Evolutionary conservation across 1,140 invertebrate species (phyloP).

Genomic region (Atta cephalotes): DNA sequence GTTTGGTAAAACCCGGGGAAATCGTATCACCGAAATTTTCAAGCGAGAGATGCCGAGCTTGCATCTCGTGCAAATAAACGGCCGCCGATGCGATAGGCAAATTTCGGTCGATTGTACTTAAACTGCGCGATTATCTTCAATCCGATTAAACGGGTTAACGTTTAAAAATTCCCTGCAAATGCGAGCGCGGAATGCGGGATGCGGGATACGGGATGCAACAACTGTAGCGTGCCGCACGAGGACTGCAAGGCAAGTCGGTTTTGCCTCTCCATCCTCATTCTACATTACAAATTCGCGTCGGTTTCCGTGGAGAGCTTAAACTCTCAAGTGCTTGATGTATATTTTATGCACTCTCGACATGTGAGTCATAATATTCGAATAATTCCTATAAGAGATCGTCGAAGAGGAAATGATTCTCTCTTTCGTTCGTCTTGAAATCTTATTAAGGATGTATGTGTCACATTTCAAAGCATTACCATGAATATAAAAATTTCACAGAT

Average conservation of each 20-base stretch:
- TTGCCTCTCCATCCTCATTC: slow-evolving; percentile 3
- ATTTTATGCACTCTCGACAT: slow-evolving; percentile 45
- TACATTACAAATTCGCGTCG: slow-evolving; percentile 42
- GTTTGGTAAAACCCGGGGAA: slow-evolving; percentile 30
- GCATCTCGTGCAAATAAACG: neutral
- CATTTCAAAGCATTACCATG: no score
- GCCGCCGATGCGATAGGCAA: slow-evolving; percentile 16
- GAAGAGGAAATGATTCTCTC: neutral
- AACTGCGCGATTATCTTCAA: slow-evolving; percentile 38
- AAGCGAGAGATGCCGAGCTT: neutral
- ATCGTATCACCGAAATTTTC: slow-evolving; percentile 30
- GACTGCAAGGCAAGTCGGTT: slow-evolving; percentile 24
- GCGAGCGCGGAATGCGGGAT: slow-evolving; percentile 9
- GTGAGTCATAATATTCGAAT: slow-evolving; percentile 16
- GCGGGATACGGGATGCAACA: neutral
- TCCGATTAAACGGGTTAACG: slow-evolving; percentile 29
- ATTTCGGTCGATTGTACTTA: neutral
- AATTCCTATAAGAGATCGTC: slow-evolving; percentile 2
- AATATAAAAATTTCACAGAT: no score
- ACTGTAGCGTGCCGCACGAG: neutral
- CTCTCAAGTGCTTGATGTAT: slow-evolving; percentile 11
- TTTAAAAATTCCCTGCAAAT: slow-evolving; percentile 22
- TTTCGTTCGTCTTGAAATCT: neutral
- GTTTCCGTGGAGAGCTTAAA: slow-evolving; percentile 18
- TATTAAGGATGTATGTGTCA: neutral